These are phyloP conservation scores for Meloidogyne floridensis DNA, from an alignment of 1,140 invertebrate species.

Conservation along the genomic window DNA sequence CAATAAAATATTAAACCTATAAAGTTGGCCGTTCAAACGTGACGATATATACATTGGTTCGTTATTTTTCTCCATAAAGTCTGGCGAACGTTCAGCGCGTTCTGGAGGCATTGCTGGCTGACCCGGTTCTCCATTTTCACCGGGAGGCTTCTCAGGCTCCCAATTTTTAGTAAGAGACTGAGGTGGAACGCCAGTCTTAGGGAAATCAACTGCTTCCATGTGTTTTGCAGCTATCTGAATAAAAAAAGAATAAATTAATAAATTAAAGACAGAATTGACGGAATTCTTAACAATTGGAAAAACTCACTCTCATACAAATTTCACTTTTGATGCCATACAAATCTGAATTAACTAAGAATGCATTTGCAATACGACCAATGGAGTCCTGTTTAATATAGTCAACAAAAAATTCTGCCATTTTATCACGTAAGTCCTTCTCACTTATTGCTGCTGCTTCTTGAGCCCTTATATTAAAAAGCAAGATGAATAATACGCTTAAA, in stretches of 20 bases:
- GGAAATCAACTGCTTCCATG: conserved; percentile 60
- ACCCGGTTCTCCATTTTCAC: conserved; percentile 3
- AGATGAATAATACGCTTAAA: not conserved
- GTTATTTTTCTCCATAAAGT: conserved; percentile 63
- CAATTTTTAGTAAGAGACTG: conserved; percentile 37
- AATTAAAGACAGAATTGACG: not conserved
- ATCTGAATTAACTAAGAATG: conserved; percentile 64
- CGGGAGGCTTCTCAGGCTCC: conserved; percentile 29
- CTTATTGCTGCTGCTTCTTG: conserved; percentile 11
- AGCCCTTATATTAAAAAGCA: conserved; percentile 21
- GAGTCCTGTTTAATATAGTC: conserved; percentile 63
- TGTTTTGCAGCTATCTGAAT: conserved; percentile 54
- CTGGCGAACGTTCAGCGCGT: conserved; percentile 50
- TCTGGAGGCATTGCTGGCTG: conserved; percentile 34
- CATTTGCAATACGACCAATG: conserved; percentile 61
- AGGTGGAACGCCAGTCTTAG: conserved; percentile 58
- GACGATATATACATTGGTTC: conserved; percentile 54
- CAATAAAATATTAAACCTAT: conserved; percentile 31
- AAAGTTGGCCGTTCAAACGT: conserved; percentile 60
- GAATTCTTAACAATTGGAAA: too few species aligned
- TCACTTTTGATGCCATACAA: conserved; percentile 49
- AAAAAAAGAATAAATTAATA: not conserved
- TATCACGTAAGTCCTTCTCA: conserved; percentile 40
- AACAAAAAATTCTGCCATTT: conserved; percentile 65
- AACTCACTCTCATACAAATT: conserved; percentile 43